Conservation (phyloP, 2,113 vertebrate genomes). For the Buteo buteo region DNA sequence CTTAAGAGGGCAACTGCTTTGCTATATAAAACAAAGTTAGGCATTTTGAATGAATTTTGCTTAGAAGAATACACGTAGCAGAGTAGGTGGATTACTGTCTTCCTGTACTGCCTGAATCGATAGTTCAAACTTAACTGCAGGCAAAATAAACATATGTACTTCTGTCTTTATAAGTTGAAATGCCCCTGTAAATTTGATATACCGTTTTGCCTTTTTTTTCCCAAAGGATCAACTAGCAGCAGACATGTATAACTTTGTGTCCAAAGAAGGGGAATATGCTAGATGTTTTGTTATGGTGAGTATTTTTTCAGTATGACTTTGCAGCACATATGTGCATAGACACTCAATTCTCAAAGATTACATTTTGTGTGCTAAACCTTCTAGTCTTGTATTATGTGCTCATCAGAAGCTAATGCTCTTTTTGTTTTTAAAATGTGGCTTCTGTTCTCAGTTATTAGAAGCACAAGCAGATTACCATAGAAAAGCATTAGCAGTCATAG, state of each 20-base stretch:
- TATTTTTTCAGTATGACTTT: neutral
- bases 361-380: conserved; percentile 67
- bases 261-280: conserved; percentile 95
- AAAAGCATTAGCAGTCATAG: conserved; percentile 96
- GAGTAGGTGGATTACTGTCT: neutral
- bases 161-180: neutral
- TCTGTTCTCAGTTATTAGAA: conserved; percentile 96
- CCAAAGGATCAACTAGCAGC: conserved; percentile 93
- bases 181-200: neutral
- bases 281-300: conserved; percentile 89
- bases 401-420: conserved; percentile 70
- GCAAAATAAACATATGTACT: accelerated
- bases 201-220: neutral
- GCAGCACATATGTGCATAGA: neutral
- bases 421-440: conserved; percentile 79
- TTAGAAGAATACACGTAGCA: neutral
- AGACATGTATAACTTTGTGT: conserved; percentile 96
- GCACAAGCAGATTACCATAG: conserved; percentile 99
- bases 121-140: neutral
- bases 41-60: neutral
- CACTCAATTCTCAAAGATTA: neutral
- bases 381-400: conserved; percentile 62
- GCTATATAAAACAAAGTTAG: neutral
- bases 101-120: neutral
- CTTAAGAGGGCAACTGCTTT: neutral